Evolutionary conservation across 2,797 vertebrate species (phyloP).

Genomic region (Carduelis carduelis): DNA sequence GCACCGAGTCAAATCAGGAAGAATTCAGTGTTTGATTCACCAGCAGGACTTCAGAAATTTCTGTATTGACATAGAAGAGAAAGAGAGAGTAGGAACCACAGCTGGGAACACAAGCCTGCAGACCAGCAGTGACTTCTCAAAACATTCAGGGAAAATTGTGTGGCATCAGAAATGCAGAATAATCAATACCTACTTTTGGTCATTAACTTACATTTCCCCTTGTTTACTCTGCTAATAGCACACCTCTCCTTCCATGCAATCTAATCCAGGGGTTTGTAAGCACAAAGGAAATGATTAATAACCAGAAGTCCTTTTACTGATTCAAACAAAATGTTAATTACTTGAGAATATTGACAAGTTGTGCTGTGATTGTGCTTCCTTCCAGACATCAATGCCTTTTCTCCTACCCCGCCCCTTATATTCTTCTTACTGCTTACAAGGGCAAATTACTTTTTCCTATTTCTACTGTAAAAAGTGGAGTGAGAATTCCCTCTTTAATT

Average conservation of each 20-base stretch:
- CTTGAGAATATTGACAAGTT: neutral
- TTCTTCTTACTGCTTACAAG: neutral
- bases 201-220: neutral
- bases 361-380: neutral
- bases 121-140: neutral
- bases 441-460: neutral
- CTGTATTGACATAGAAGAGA: neutral
- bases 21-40: neutral
- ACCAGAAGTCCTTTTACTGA: neutral
- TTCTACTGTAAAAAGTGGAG: neutral
- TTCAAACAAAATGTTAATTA: slow-evolving; percentile 40
- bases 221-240: slow-evolving; percentile 6
- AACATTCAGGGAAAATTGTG: neutral
- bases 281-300: slow-evolving; percentile 25
- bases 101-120: neutral
- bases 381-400: neutral
- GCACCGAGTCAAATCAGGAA: fast-evolving
- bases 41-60: neutral
- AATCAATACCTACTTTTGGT: neutral
- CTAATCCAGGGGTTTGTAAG: neutral
- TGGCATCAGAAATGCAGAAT: neutral
- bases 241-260: neutral
- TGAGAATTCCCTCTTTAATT: neutral
- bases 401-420: neutral
- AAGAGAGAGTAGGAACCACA: neutral